phyloP scores from a whole-genome alignment of 2,113 vertebrate species.

The Corapipo altera region DNA sequence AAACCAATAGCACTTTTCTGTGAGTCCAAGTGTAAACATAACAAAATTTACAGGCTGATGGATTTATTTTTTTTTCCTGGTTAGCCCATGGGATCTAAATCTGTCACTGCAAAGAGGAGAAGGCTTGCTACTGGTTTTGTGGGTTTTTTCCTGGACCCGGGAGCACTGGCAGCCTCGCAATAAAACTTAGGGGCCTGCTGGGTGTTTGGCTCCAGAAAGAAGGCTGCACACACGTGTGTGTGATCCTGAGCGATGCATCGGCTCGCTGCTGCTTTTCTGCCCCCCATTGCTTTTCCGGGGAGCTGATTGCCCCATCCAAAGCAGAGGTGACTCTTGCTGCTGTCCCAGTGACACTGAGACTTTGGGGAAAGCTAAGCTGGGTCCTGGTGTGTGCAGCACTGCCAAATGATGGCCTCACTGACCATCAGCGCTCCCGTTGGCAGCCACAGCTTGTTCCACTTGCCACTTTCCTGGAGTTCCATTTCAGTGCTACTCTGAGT shows the following conservation, averaged over 20 bases:
- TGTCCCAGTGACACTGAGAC: not conserved
- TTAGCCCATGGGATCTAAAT: not conserved
- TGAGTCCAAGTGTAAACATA: not conserved
- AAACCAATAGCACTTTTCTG: not conserved
- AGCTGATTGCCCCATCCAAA: not conserved
- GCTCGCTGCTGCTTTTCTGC: not conserved
- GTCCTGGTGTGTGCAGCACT: not conserved
- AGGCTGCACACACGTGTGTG: accelerated
- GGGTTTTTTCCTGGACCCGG: not conserved
- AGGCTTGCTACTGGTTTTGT: not conserved
- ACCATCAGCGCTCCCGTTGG: not conserved
- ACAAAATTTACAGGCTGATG: not conserved
- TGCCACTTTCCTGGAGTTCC: not conserved
- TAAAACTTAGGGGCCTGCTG: not conserved
- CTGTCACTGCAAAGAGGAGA: not conserved
- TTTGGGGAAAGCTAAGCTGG: not conserved
- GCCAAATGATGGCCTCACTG: not conserved
- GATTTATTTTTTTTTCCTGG: not conserved
- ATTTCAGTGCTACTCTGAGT: not conserved
- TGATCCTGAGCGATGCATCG: accelerated
- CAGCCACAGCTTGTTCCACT: not conserved
- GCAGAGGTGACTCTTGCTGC: not conserved
- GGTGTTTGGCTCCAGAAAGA: not conserved
- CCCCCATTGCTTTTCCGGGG: not conserved
- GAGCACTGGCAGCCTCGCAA: not conserved